Conservation (phyloP, 1,140 invertebrate species). For the Whitmania pigra region DNA sequence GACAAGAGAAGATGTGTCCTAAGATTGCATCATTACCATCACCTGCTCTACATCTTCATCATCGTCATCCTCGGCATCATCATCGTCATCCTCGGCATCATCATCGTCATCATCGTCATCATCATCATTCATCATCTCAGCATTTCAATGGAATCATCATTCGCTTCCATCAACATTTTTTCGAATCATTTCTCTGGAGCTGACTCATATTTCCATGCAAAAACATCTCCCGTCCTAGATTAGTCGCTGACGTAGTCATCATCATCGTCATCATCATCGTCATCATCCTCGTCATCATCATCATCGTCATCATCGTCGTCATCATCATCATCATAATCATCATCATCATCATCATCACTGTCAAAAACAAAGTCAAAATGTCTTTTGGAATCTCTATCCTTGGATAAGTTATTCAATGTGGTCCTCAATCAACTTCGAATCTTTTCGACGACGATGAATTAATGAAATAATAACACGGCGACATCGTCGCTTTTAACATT, state of each 20-base stretch:
- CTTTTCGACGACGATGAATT: no score
- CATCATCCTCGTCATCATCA: not conserved
- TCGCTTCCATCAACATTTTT: no score
- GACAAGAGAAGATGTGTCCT: no score
- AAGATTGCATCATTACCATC: not conserved
- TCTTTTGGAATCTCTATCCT: not conserved
- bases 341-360: not conserved
- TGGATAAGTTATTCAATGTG: not conserved
- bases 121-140: not conserved
- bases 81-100: not conserved
- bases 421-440: no score
- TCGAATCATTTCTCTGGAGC: no score
- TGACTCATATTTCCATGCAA: no score
- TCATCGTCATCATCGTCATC: slow-evolving; percentile 7
- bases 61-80: not conserved
- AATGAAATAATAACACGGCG: no score
- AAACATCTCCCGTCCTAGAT: no score
- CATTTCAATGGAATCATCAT: no score
- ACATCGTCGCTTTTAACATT: no score
- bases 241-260: no score
- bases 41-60: no score
- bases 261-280: not conserved
- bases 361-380: not conserved
- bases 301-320: slow-evolving; percentile 5
- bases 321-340: not conserved